Evolutionary conservation across 2,888 invertebrate species (phyloP), one percentile per base, ranked within the genome.

Genomic region (Saturnia japonica): DNA sequence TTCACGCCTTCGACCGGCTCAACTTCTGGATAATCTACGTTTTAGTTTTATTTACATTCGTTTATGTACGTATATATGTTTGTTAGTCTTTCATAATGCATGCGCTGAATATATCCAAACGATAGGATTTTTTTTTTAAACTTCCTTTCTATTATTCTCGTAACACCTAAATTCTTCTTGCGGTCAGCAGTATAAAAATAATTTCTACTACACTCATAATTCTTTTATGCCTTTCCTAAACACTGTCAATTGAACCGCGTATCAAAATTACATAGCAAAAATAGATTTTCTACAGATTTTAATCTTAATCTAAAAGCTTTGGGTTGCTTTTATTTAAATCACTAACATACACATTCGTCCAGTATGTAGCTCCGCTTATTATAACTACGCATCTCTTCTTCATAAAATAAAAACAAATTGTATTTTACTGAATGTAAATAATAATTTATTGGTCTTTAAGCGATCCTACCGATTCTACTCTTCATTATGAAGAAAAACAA

Each of bases 401-500:
- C 34, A 34, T 34, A 34, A 34, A 34, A 34, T 34, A 34, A 34
- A 6, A 16, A 47, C 3, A 2, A 43, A 43, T 8, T 8, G 19
- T 47, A 47, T 7, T 51, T 51, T n/a, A 51, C n/a, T n/a, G 43
- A 1, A 22, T 28, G 25, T 69, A 45, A 16, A 45, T 45, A 14
- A 3, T 45, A 14, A 45, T 45, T 16, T 45, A 45, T 45, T 16
- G 16, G 14, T 45, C 45, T 62, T 45, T 16, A 19, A 69, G 54
- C 19, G 25, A 60, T 47, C 45, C 45, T 69, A 69, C 45, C 34
- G 14, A 11, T 34, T n/a, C 28, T 16, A 40, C 34, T 64, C 45
- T 62, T 69, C 45, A 69, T 40, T 64, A 34, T 69, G 47, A 69
- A 64, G 62, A 69, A 62, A 47, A n/a, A 42, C 14, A 16, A 9